A percentile compares a stretch with the other conserved stretches of the same genome.
Conservation (phyloP, 2,888 invertebrate species). For the Archaeoteleia sp. region DNA sequence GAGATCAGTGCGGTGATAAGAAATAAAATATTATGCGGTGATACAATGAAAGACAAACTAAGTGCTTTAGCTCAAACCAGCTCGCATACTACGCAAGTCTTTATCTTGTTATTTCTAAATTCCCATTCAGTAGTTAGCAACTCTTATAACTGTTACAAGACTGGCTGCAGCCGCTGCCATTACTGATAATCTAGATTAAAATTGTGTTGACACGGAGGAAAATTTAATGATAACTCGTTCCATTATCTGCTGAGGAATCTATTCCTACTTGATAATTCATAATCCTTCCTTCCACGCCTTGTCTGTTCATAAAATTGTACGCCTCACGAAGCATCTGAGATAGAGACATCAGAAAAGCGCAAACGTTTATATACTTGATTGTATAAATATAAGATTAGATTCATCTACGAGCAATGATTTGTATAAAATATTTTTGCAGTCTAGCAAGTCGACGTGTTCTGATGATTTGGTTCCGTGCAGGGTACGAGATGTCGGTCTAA, state of each 20-base stretch:
- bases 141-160: constrained; percentile 36
- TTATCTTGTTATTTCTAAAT: constrained; percentile 11
- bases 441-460: constrained; percentile 66
- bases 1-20: too few relatives aligned
- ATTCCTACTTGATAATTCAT: too few relatives aligned
- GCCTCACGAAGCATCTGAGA: too few relatives aligned
- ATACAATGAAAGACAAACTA: too few relatives aligned
- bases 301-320: too few relatives aligned
- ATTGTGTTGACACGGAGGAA: constrained; percentile 8
- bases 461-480: constrained; percentile 75
- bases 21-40: too few relatives aligned
- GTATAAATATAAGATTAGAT: too few relatives aligned
- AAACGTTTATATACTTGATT: too few relatives aligned
- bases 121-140: background rate
- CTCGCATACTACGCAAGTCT: constrained; percentile 12
- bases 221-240: too few relatives aligned
- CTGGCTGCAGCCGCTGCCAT: constrained; percentile 71
- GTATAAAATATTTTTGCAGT: constrained; percentile 40
- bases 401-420: constrained; percentile 23
- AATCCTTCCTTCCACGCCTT: too few relatives aligned
- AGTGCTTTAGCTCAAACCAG: constrained; percentile 15
- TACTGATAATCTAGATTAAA: constrained; percentile 65
- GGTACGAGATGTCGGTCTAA: constrained; percentile 61
- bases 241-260: too few relatives aligned
- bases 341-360: too few relatives aligned